Conservation (phyloP, 2,888 invertebrate species). For the Brachynemurus nebulosus region DNA sequence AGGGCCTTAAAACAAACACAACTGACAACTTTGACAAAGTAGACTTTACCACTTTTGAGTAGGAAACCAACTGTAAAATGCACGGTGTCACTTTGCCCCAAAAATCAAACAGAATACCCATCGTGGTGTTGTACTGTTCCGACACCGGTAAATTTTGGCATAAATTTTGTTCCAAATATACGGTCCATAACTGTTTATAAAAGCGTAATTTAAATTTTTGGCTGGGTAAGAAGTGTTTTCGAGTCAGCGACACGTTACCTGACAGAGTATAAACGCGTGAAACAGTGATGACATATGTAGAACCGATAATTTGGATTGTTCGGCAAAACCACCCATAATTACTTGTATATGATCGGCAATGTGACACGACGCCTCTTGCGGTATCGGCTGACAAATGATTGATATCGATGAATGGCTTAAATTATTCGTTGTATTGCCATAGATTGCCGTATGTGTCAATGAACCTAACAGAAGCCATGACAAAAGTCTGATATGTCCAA, state of each 20-base stretch:
- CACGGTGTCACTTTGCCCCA: constrained; percentile 98
- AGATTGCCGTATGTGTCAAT: constrained; percentile 71
- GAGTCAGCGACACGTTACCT: no score
- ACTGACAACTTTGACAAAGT: background rate
- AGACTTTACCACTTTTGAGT: constrained; percentile 70
- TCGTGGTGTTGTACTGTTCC: constrained; percentile 58
- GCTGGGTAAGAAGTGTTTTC: no score
- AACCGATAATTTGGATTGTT: constrained; percentile 83
- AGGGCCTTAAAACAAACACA: background rate
- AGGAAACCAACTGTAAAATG: constrained; percentile 80
- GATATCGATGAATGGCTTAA: constrained; percentile 26
- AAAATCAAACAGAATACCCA: constrained; percentile 86
- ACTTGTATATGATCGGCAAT: constrained; percentile 96
- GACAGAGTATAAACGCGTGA: constrained; percentile 94
- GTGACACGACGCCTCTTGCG: constrained; percentile 90
- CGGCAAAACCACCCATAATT: constrained; percentile 93
- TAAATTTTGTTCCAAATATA: constrained; percentile 87
- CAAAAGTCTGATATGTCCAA: constrained; percentile 82
- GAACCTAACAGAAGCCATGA: constrained; percentile 95
- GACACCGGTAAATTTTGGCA: constrained; percentile 47
- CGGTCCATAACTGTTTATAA: constrained; percentile 71
- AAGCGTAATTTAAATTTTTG: constrained; percentile 2
- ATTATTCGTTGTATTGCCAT: constrained; percentile 30
- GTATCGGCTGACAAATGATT: constrained; percentile 66
- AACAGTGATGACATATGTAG: constrained; percentile 93